These are phyloP conservation scores for Platycheirus rosarum DNA, from an alignment of 2,888 invertebrate species.

Conservation along the genomic window DNA sequence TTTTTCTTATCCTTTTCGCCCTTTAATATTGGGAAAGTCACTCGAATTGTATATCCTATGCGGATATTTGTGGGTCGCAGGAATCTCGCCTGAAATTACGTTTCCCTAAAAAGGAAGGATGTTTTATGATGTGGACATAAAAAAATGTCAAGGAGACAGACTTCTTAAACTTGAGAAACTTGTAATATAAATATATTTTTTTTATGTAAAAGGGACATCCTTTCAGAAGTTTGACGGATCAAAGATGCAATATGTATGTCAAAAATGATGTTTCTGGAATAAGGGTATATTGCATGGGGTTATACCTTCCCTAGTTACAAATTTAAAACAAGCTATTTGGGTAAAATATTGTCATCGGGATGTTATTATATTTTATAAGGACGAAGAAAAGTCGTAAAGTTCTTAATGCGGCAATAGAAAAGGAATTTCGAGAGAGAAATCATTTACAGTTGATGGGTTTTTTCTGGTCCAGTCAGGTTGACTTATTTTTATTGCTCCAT, in stretches of 20 bases:
- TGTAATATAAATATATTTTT: not conserved
- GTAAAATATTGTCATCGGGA: constrained; percentile 8
- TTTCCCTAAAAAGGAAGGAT: not conserved
- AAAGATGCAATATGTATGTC: not conserved
- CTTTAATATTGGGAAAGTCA: not conserved
- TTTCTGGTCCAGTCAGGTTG: constrained; percentile 26
- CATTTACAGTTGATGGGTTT: constrained; percentile 14
- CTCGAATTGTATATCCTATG: not conserved
- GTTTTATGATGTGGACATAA: not conserved
- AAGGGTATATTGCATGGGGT: not conserved
- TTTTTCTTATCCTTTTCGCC: no score
- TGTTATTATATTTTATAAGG: constrained; percentile 6
- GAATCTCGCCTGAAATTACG: not conserved
- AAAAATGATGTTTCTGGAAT: not conserved
- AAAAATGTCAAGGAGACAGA: not conserved
- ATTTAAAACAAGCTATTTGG: not conserved
- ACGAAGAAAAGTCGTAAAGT: constrained; percentile 24
- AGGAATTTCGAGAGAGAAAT: constrained; percentile 14
- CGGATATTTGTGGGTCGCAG: not conserved
- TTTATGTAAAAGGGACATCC: not conserved
- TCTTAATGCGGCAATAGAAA: constrained; percentile 1
- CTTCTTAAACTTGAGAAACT: constrained; percentile 5
- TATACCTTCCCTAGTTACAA: not conserved
- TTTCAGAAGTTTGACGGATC: constrained; percentile 1
- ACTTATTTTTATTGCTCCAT: constrained; percentile 20